These are phyloP conservation scores for Boloria euphrosyne DNA, from an alignment of 2,888 invertebrate species.

Conservation along the genomic window DNA sequence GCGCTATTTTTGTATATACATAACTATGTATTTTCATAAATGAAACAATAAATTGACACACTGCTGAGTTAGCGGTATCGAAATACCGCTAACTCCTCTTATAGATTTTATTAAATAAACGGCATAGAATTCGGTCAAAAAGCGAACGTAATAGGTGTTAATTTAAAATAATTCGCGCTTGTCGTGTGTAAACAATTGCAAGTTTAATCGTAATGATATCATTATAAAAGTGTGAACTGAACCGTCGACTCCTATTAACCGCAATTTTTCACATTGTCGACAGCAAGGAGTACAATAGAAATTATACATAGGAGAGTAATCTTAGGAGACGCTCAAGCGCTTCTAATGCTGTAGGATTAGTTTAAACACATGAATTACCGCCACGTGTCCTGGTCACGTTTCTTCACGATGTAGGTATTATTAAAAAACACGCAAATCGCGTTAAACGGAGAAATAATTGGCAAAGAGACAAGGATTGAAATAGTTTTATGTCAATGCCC, in stretches of 20 bases:
- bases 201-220: background rate
- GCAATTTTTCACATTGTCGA: background rate
- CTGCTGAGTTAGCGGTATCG: no score
- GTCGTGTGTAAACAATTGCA: background rate
- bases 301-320: slow-evolving; percentile 20
- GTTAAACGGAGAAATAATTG: slow-evolving; percentile 20
- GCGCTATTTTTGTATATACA: no score
- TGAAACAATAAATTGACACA: no score
- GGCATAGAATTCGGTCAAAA: no score
- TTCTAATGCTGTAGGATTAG: slow-evolving; percentile 29
- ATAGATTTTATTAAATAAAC: no score
- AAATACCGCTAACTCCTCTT: no score
- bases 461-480: slow-evolving; percentile 12
- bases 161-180: background rate
- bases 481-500: slow-evolving; percentile 25
- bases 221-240: slow-evolving; percentile 9
- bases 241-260: slow-evolving; percentile 2
- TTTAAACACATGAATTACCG: background rate
- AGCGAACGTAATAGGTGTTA: no score
- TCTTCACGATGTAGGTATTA: slow-evolving; percentile 5
- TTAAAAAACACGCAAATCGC: slow-evolving; percentile 2
- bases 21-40: no score
- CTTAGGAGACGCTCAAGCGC: slow-evolving; percentile 30
- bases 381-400: slow-evolving; percentile 27
- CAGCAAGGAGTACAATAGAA: slow-evolving; percentile 7